Evolutionary conservation across 2,113 vertebrate species (phyloP).

Genomic region (Phocoena sinus): DNA sequence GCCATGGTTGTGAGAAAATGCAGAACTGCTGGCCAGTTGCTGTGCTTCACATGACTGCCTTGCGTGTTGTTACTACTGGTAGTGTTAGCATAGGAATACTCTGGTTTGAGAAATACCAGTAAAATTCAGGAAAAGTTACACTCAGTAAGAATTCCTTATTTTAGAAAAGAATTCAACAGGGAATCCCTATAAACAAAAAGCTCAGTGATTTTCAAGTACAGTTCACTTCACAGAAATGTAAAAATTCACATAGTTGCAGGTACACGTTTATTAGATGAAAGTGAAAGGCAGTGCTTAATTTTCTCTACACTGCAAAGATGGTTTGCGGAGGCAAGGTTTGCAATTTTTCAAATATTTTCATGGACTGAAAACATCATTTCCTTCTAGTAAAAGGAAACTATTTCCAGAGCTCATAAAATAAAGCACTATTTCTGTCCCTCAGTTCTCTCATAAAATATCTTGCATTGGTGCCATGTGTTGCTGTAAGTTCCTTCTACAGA

Average conservation of each 20-base stretch:
- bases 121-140: neutral
- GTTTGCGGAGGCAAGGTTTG: neutral
- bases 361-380: constrained; percentile 14
- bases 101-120: neutral
- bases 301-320: neutral
- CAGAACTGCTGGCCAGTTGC: neutral
- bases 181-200: neutral
- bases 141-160: neutral
- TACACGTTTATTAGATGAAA: neutral
- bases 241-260: neutral
- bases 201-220: neutral
- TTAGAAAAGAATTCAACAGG: neutral
- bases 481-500: neutral
- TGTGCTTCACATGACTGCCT: neutral
- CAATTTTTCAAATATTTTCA: constrained; percentile 33
- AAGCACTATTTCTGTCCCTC: constrained; percentile 11
- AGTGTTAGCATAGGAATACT: neutral
- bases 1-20: neutral
- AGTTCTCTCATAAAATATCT: constrained; percentile 39
- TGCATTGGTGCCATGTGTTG: neutral
- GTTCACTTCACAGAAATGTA: neutral
- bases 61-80: neutral
- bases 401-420: constrained; percentile 45
- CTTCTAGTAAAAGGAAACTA: constrained; percentile 26
- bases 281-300: neutral